phyloP scores from a whole-genome alignment of 1,140 invertebrate species.

The Apocrypta bakeri region DNA sequence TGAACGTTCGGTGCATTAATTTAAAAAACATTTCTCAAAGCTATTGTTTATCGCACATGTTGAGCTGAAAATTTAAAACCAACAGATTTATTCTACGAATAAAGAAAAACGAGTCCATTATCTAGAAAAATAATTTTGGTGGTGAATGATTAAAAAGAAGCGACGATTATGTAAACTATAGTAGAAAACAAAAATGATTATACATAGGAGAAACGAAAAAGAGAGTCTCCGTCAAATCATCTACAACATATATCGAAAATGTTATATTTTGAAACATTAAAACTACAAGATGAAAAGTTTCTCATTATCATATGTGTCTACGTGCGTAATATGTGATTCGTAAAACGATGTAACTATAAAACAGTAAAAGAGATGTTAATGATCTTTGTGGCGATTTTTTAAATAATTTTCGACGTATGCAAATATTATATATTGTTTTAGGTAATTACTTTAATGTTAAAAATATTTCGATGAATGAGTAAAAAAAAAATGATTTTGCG shows the following conservation, averaged over 20 bases:
- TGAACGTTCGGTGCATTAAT: not conserved
- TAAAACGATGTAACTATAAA: conserved; percentile 46
- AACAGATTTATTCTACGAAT: not conserved
- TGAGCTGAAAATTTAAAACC: not conserved
- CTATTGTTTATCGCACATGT: conserved; percentile 19
- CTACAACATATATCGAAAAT: conserved; percentile 20
- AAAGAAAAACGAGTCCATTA: conserved; percentile 5
- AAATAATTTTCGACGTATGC: not conserved
- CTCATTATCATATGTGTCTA: conserved; percentile 47
- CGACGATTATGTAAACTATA: conserved; percentile 31
- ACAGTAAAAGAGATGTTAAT: conserved; percentile 43
- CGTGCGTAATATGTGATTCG: conserved; percentile 51
- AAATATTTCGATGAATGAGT: conserved; percentile 21
- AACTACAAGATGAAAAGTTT: not conserved
- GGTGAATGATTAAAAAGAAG: conserved; percentile 9
- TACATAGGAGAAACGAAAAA: conserved; percentile 20
- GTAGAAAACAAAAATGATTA: conserved; percentile 25
- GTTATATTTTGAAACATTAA: conserved; percentile 34
- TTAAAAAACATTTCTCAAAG: conserved; percentile 26
- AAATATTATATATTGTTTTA: conserved; percentile 27
- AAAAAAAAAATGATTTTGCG: not conserved
- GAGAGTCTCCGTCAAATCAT: not conserved
- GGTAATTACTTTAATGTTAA: conserved; percentile 27
- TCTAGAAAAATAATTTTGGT: conserved; percentile 31
- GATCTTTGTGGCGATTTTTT: conserved; percentile 26